Percentiles rank a stretch among this genome's conserved stretches.
phyloP scores from a whole-genome alignment of 2,113 vertebrate genomes.

The Oncorhynchus kisutch region DNA sequence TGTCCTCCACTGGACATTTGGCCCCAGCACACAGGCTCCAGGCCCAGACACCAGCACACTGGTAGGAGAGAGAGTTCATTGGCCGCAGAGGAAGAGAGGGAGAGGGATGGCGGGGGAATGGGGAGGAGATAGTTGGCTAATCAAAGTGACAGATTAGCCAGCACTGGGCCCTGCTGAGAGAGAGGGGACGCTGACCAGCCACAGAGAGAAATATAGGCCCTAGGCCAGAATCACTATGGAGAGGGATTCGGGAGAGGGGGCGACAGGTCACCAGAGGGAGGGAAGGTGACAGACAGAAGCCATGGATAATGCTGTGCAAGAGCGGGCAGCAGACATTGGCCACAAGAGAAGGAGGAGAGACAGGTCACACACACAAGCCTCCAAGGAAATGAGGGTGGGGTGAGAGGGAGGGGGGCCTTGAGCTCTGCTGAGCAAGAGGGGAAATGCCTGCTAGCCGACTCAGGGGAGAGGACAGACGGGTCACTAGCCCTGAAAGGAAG shows the following conservation, averaged over 20 bases:
- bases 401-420: not conserved
- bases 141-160: slow-evolving; percentile 62
- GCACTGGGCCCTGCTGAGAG: slow-evolving; percentile 47
- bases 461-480: not conserved
- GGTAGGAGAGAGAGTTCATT: slow-evolving; percentile 48
- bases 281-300: not conserved
- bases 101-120: slow-evolving; percentile 5
- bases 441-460: not conserved
- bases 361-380: too few relatives aligned
- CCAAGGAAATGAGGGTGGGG: too few relatives aligned
- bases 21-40: slow-evolving; percentile 32
- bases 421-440: slow-evolving; percentile 5
- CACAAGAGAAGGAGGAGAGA: not conserved
- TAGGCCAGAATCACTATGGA: not conserved
- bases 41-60: slow-evolving; percentile 52
- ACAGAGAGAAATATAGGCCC: not conserved
- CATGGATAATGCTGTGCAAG: slow-evolving; percentile 45
- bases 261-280: not conserved
- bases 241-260: not conserved
- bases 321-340: slow-evolving; percentile 7
- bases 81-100: slow-evolving; percentile 41
- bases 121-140: slow-evolving; percentile 39
- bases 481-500: not conserved
- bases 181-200: slow-evolving; percentile 13
- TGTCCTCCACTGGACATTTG: not conserved